A percentile compares a stretch with the other conserved stretches of the same genome.
These are phyloP conservation scores for Pogoniulus pusillus DNA, from an alignment of 2,797 vertebrate genomes.

Conservation along the genomic window DNA sequence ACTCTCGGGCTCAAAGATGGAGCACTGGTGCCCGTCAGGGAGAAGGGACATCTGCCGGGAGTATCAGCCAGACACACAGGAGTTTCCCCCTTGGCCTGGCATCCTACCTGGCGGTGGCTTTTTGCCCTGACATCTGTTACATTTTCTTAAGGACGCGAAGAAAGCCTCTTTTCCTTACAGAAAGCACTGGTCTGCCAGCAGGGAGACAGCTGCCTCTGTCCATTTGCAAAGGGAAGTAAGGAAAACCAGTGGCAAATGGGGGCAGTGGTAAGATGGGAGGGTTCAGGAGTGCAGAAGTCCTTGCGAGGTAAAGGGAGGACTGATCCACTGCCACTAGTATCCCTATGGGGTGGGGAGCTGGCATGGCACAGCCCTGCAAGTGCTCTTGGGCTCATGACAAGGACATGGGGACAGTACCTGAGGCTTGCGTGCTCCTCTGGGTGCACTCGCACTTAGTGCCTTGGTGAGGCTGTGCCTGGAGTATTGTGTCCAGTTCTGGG, in stretches of 20 bases:
- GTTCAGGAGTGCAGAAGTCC: background rate
- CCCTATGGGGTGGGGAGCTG: rapidly evolving
- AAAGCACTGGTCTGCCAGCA: background rate
- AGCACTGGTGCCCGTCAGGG: background rate
- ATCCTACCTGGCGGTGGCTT: background rate
- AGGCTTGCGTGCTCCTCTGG: background rate
- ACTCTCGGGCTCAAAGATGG: background rate
- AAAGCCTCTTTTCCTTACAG: background rate
- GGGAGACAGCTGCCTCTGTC: background rate
- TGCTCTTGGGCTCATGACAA: background rate
- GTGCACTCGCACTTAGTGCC: background rate
- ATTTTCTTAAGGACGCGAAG: background rate
- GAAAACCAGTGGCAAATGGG: background rate
- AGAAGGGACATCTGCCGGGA: background rate
- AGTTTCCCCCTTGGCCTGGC: background rate
- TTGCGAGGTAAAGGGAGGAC: background rate
- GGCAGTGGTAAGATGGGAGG: background rate
- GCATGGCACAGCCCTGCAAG: background rate
- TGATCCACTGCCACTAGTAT: background rate
- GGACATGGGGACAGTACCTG: background rate
- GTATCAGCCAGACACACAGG: background rate
- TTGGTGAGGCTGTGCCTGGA: no score
- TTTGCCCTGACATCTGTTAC: background rate
- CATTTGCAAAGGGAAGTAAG: background rate
- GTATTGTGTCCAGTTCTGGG: no score